Evolutionary conservation across 1,140 invertebrate genomes (phyloP).

Genomic region (Sipha flava): DNA sequence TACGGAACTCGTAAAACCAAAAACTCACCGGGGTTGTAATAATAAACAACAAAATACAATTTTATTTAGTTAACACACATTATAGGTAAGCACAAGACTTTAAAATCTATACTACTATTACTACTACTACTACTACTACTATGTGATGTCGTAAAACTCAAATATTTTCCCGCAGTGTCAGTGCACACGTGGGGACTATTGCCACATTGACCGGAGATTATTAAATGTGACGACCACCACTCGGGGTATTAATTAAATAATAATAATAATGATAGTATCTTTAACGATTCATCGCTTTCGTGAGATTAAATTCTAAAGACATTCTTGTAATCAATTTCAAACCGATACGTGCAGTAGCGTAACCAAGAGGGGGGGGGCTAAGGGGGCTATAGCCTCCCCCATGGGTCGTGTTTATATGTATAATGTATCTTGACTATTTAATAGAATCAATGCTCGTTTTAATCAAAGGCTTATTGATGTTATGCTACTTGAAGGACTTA

Average conservation of each 20-base stretch:
- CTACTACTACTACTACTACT: background rate
- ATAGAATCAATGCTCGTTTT: too few relatives aligned
- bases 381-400: too few relatives aligned
- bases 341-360: too few relatives aligned
- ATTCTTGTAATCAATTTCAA: too few relatives aligned
- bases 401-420: too few relatives aligned
- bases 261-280: too few relatives aligned
- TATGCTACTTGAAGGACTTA: too few relatives aligned
- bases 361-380: too few relatives aligned
- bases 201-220: background rate
- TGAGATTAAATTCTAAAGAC: background rate
- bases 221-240: too few relatives aligned
- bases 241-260: background rate
- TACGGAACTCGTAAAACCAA: background rate
- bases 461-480: too few relatives aligned
- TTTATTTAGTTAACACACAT: background rate
- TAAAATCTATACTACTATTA: background rate
- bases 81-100: background rate
- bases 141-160: background rate
- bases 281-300: too few relatives aligned
- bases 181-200: background rate
- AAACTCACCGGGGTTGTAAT: background rate
- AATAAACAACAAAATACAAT: slow-evolving; percentile 12
- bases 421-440: too few relatives aligned
- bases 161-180: background rate